Conservation (phyloP, 2,797 vertebrate genomes). For the Sebastes kiyomatsui region DNA sequence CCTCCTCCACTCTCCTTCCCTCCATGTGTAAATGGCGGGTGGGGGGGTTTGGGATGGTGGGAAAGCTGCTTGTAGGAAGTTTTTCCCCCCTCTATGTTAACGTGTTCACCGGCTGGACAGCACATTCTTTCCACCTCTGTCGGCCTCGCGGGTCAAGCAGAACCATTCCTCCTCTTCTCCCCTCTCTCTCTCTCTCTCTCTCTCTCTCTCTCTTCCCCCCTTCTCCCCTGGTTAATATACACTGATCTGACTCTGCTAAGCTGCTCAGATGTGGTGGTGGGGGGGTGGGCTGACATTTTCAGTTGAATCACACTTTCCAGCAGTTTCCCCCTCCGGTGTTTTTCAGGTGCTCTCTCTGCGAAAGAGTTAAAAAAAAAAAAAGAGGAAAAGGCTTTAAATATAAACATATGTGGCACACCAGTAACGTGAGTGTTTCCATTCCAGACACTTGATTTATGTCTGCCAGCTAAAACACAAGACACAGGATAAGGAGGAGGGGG, state of each 20-base stretch:
- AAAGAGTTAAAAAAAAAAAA: conserved; percentile 42
- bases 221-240: conserved; percentile 36
- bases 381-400: conserved; percentile 68
- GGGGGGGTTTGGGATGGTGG: conserved; percentile 61
- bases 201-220: not conserved
- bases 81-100: conserved; percentile 67
- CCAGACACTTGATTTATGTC: conserved; percentile 70
- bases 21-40: conserved; percentile 51
- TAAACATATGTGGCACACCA: conserved; percentile 72
- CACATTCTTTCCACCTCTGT: conserved; percentile 84
- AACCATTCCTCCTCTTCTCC: conserved; percentile 60
- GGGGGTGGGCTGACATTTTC: conserved; percentile 43
- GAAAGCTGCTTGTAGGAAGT: conserved; percentile 73
- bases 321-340: conserved; percentile 47
- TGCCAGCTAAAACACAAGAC: conserved; percentile 71
- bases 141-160: conserved; percentile 79
- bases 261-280: conserved; percentile 45
- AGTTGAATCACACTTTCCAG: conserved; percentile 78
- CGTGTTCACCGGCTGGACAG: conserved; percentile 83
- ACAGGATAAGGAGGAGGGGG: conserved; percentile 35
- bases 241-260: conserved; percentile 52
- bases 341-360: conserved; percentile 62
- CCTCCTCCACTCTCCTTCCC: conserved; percentile 39
- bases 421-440: conserved; percentile 75
- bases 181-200: not conserved